phyloP scores from a whole-genome alignment of 2,888 invertebrate genomes.

The Calliphora vomitoria region DNA sequence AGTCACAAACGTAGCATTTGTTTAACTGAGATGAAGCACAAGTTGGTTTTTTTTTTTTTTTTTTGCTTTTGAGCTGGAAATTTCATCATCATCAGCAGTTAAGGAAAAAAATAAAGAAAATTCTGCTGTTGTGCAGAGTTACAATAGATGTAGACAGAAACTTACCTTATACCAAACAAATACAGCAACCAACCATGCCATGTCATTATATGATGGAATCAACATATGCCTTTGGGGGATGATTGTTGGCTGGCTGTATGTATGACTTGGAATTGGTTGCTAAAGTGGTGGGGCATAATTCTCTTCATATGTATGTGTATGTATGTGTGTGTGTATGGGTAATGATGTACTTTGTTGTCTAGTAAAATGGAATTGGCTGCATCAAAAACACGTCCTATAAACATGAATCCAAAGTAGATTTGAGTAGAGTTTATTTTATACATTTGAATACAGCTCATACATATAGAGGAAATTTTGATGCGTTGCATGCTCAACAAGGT shows the following conservation, averaged over 20 bases:
- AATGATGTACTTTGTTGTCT: slow-evolving; percentile 66
- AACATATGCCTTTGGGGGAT: slow-evolving; percentile 64
- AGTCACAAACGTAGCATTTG: slow-evolving; percentile 79
- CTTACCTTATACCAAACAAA: slow-evolving; percentile 32
- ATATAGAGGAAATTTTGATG: slow-evolving; percentile 36
- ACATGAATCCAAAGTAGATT: slow-evolving; percentile 72
- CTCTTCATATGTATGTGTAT: not conserved
- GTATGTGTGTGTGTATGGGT: slow-evolving; percentile 33
- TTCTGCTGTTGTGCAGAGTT: slow-evolving; percentile 49
- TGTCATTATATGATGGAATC: slow-evolving; percentile 66
- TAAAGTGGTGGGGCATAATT: slow-evolving; percentile 39
- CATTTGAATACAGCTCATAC: slow-evolving; percentile 63
- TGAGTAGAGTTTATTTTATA: slow-evolving; percentile 64
- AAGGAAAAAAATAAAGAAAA: slow-evolving; percentile 10
- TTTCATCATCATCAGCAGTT: slow-evolving; percentile 81
- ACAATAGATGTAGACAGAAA: slow-evolving; percentile 45
- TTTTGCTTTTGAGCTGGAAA: no score
- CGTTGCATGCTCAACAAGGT: slow-evolving; percentile 70
- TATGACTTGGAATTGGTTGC: slow-evolving; percentile 27
- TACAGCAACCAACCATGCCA: not conserved
- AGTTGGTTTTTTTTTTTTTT: slow-evolving; percentile 41
- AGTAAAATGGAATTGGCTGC: slow-evolving; percentile 71
- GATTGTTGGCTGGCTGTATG: slow-evolving; percentile 34
- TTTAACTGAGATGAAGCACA: slow-evolving; percentile 77
- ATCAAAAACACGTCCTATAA: slow-evolving; percentile 73